A percentile compares a stretch with the other conserved stretches of the same genome.
These are phyloP conservation scores for Carassius carassius DNA, from an alignment of 2,113 vertebrate species.

Conservation along the genomic window DNA sequence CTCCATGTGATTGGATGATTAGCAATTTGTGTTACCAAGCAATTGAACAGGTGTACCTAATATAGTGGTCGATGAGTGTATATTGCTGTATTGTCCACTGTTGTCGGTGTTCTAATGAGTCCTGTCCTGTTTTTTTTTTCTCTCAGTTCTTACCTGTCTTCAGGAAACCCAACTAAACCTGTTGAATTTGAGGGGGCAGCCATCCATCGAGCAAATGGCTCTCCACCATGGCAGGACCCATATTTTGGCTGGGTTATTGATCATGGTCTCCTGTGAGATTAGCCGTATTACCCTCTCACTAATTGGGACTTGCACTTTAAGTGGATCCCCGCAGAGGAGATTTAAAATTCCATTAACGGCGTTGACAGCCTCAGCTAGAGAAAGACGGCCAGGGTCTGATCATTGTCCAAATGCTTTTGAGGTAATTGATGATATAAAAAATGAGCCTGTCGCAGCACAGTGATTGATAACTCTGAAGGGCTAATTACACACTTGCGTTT, in stretches of 20 bases:
- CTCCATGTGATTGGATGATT: no score
- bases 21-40: no score
- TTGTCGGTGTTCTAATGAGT: neutral
- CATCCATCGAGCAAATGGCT: neutral
- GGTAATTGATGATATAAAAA: constrained; percentile 47
- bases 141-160: neutral
- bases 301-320: constrained; percentile 46
- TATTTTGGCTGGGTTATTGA: constrained; percentile 20
- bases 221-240: neutral
- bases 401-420: neutral
- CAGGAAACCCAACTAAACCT: neutral
- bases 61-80: no score
- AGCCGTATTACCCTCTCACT: constrained; percentile 32
- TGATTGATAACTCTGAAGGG: constrained; percentile 45
- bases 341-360: constrained; percentile 45
- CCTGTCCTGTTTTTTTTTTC: neutral
- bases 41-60: no score
- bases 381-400: constrained; percentile 38
- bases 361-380: constrained; percentile 23
- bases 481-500: constrained; percentile 32
- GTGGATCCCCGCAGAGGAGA: constrained; percentile 30
- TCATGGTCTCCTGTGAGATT: constrained; percentile 23
- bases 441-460: constrained; percentile 18
- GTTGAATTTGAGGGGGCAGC: neutral
- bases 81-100: no score